These are phyloP conservation scores for Numida meleagris DNA, from an alignment of 2,113 vertebrate species.

Conservation along the genomic window DNA sequence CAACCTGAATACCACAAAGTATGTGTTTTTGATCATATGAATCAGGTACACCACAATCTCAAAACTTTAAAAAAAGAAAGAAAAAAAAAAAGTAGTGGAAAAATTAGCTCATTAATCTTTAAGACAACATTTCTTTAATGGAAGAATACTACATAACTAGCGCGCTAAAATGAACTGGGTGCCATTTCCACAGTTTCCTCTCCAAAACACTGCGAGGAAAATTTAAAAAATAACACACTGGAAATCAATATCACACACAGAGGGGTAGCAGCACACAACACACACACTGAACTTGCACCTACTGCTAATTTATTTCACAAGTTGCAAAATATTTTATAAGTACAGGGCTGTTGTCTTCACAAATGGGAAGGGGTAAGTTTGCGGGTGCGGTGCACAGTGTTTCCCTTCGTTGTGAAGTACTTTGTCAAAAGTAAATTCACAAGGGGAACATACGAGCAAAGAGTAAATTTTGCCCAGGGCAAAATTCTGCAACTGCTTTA, in stretches of 20 bases:
- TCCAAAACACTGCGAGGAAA: slow-evolving; percentile 28
- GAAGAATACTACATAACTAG: slow-evolving; percentile 9
- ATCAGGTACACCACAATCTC: slow-evolving; percentile 46
- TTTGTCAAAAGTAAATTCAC: slow-evolving; percentile 77
- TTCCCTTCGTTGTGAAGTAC: slow-evolving; percentile 66
- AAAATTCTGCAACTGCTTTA: slow-evolving; percentile 83
- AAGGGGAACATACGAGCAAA: slow-evolving; percentile 73
- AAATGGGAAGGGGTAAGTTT: slow-evolving; percentile 39
- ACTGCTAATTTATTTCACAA: slow-evolving; percentile 70
- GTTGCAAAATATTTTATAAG: slow-evolving; percentile 69
- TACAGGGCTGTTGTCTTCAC: slow-evolving; percentile 68
- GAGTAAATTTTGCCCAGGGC: slow-evolving; percentile 78
- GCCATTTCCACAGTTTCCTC: slow-evolving; percentile 32
- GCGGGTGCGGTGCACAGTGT: not conserved
- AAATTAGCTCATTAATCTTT: slow-evolving; percentile 69
- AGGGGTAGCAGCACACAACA: not conserved
- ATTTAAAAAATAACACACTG: not conserved
- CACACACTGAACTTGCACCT: slow-evolving; percentile 23
- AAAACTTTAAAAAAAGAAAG: not conserved
- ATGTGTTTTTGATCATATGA: slow-evolving; percentile 52
- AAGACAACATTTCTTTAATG: slow-evolving; percentile 44
- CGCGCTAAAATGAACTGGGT: not conserved
- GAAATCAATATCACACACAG: not conserved
- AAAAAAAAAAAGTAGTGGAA: slow-evolving; percentile 29
- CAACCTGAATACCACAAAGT: slow-evolving; percentile 63